Evolutionary conservation across 2,888 invertebrate species (phyloP), one percentile per base, ranked within the genome.

Genomic region (Athetis lepigone): DNA sequence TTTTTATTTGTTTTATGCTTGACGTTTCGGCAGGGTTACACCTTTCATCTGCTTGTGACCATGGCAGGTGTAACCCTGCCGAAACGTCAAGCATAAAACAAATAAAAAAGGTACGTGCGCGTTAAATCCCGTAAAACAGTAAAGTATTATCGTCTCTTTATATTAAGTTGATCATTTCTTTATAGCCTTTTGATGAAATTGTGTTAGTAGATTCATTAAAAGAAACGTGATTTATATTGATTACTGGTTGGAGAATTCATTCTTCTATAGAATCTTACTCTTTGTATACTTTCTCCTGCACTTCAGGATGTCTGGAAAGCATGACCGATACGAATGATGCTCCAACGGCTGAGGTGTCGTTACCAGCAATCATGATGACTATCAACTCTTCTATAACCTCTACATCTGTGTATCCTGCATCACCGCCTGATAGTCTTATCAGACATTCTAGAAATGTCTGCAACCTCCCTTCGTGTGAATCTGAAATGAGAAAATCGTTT

Each of bases 251-350:
- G 33, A n/a, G n/a, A n/a, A n/a, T 33, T 33, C 4, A 4, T 21
- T 42, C 5, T 9, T 21, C 42, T n/a, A 2, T 2, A 8, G 29
- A 16, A n/a, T 52, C 87, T 80, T 71, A 88, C 88, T 88, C 89
- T 33, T 81, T 42, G 52, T 84, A 83, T 13, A 85, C 76, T 62
- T 82, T 88, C 2, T 87, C 77, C 56, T 89, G 89, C 0, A 88
- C 76, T 16, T 85, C 79, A 2, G 68, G 83, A 33, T 88, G 70
- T 40, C 67, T 75, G 4, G 87, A 73, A 25, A 90, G 63, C 75
- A 88, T 70, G 2, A 83, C 29, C 0, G 80, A 49, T 0, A 75
- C 70, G 39, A 83, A 89, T 0, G 82, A 74, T 1, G 74, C 50
- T 0, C 75, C 83, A 0, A 85, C 84, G 0, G 89, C 87, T 0